A percentile compares a stretch with the other conserved stretches of the same genome.
Evolutionary conservation across 2,888 invertebrate genomes (phyloP).

Genomic region (Corbicula japonica): DNA sequence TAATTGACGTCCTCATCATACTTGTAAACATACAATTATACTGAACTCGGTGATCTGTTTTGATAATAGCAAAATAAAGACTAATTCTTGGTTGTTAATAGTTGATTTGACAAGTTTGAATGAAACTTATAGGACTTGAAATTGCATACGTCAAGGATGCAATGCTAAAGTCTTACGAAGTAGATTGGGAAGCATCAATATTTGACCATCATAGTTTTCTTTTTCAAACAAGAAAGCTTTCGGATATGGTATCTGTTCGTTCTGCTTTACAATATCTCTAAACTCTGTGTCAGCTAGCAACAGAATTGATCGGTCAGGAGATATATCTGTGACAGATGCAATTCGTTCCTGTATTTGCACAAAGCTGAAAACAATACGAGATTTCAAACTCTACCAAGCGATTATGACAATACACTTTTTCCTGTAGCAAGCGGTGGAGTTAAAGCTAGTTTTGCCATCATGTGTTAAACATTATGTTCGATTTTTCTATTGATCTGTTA

Average conservation of each 20-base stretch:
- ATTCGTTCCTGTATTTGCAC: conserved; percentile 54
- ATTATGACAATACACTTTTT: no score
- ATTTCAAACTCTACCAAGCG: no score
- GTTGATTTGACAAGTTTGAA: no score
- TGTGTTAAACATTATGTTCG: no score
- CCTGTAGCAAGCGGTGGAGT: no score
- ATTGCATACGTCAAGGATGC: no score
- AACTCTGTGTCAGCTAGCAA: conserved; percentile 30
- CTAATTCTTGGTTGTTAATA: no score
- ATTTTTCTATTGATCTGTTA: no score
- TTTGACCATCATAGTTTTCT: conserved; percentile 55
- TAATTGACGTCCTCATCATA: background rate
- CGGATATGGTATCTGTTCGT: conserved; percentile 53
- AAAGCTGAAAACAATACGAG: conserved; percentile 57
- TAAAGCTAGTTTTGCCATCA: no score
- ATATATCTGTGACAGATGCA: conserved; percentile 51
- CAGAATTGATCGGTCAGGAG: conserved; percentile 48
- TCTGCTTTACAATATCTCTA: conserved; percentile 28
- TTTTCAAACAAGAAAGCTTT: conserved; percentile 54
- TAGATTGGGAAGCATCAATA: conserved; percentile 50
- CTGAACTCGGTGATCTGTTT: background rate
- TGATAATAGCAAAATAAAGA: no score
- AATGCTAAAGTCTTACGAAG: no score
- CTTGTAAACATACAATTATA: background rate
- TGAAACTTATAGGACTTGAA: no score